Percentiles rank a stretch among this genome's conserved stretches.
These are phyloP conservation scores for Alloplasta piceator DNA, from an alignment of 2,888 invertebrate species.

Conservation along the genomic window DNA sequence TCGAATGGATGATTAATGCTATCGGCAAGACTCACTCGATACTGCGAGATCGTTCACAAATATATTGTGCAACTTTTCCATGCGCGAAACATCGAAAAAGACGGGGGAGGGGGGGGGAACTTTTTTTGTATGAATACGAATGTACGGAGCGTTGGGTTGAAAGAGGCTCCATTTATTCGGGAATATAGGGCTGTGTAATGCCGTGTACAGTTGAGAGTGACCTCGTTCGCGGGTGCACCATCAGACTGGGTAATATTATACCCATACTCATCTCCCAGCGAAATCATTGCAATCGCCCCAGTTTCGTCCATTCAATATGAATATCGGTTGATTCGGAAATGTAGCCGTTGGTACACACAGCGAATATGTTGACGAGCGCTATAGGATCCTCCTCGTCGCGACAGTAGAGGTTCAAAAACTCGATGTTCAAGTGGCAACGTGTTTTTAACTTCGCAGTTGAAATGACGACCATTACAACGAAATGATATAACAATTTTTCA, in stretches of 20 bases:
- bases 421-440: constrained; percentile 14
- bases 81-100: constrained; percentile 16
- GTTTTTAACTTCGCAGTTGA: too few relatives aligned
- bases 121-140: constrained; percentile 33
- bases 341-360: constrained; percentile 26
- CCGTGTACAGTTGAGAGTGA: too few relatives aligned
- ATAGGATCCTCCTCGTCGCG: constrained; percentile 8
- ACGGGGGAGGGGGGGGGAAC: too few relatives aligned
- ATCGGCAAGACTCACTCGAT: constrained; percentile 19
- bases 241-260: too few relatives aligned
- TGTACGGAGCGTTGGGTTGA: background rate
- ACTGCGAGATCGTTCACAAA: constrained; percentile 16
- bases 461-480: too few relatives aligned
- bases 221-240: too few relatives aligned
- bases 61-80: background rate
- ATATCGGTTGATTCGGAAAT: constrained; percentile 67
- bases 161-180: constrained; percentile 13
- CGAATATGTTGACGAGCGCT: constrained; percentile 61
- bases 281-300: constrained; percentile 26
- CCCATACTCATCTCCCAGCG: too few relatives aligned
- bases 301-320: constrained; percentile 57
- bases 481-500: too few relatives aligned
- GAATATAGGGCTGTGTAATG: background rate
- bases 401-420: background rate
- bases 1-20: constrained; percentile 29